phyloP scores from a whole-genome alignment of 2,113 vertebrate genomes.

The Acinonyx jubatus region DNA sequence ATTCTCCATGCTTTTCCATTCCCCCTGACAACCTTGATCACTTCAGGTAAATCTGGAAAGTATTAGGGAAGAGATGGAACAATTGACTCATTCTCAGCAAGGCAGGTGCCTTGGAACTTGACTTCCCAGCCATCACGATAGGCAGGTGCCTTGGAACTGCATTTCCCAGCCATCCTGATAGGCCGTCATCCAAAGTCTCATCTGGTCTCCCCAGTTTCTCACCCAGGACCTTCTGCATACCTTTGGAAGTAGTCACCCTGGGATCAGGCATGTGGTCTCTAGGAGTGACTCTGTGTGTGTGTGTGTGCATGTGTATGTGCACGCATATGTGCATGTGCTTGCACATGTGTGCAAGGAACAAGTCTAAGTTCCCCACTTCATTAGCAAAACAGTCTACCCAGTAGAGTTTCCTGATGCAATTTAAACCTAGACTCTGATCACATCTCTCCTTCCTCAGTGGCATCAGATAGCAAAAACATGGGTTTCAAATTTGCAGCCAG shows the following conservation, averaged over 20 bases:
- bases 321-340: background rate
- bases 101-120: background rate
- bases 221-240: background rate
- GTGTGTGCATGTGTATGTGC: background rate
- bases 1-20: background rate
- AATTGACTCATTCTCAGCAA: slow-evolving; percentile 24
- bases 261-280: background rate
- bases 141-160: background rate
- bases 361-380: background rate
- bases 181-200: background rate
- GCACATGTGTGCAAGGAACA: background rate
- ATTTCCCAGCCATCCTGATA: background rate
- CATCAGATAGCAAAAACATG: background rate
- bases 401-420: background rate
- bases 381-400: background rate
- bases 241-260: background rate
- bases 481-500: background rate
- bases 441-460: background rate
- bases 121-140: background rate
- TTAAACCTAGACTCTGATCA: background rate
- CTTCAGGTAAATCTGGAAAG: background rate
- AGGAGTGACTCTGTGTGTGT: background rate
- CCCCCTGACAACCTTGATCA: background rate
- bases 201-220: background rate
- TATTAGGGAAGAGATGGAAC: background rate